Percentiles rank a stretch among this genome's conserved stretches.
Evolutionary conservation across 2,888 invertebrate species (phyloP).

Genomic region (Hirudinaria manillensis): DNA sequence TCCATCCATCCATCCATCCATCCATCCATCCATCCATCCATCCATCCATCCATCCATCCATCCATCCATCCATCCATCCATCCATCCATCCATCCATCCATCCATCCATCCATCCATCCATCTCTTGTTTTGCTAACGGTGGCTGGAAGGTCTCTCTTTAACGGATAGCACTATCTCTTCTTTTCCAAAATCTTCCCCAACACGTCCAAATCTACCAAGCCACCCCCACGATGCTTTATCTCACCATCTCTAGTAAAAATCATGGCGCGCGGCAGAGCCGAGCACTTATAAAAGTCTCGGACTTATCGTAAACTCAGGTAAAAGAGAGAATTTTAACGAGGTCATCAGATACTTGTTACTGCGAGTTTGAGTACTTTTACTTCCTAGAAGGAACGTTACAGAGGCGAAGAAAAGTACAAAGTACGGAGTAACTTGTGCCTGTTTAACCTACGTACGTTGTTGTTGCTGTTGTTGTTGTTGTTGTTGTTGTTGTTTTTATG

Average conservation of each 20-base stretch:
- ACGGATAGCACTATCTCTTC: background rate
- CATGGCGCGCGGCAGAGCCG: background rate
- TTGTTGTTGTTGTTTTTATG: too few relatives aligned
- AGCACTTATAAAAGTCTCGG: background rate
- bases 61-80: background rate
- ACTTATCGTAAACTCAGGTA: too few relatives aligned
- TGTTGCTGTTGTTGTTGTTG: too few relatives aligned
- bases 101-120: slow-evolving; percentile 5
- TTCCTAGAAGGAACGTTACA: too few relatives aligned
- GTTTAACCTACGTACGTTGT: too few relatives aligned
- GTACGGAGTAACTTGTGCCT: too few relatives aligned
- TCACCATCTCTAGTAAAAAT: background rate
- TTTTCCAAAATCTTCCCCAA: background rate
- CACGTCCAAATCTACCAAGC: background rate
- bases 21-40: background rate
- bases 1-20: too few relatives aligned
- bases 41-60: background rate
- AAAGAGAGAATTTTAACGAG: too few relatives aligned
- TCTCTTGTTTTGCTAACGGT: background rate
- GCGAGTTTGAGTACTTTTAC: too few relatives aligned
- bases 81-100: background rate
- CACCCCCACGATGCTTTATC: background rate
- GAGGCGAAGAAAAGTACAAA: too few relatives aligned
- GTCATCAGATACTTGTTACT: too few relatives aligned
- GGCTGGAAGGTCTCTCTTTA: background rate